phyloP scores from a whole-genome alignment of 2,113 vertebrate genomes.

The Pseudorectes ferrugineus region DNA sequence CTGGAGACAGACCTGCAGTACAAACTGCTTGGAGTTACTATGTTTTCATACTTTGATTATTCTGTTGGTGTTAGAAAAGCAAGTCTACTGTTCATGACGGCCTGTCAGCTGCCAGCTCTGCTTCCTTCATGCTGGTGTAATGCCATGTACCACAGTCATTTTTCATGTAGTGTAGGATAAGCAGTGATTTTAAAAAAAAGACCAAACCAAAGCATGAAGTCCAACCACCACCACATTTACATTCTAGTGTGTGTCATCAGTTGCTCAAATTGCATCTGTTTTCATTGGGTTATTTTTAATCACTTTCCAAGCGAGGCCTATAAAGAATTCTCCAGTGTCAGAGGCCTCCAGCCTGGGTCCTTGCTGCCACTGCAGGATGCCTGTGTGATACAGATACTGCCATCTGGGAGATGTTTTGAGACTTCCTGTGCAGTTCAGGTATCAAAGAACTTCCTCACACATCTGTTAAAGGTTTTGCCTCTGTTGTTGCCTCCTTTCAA shows the following conservation, averaged over 20 bases:
- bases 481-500: not conserved
- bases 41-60: not conserved
- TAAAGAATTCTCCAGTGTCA: not conserved
- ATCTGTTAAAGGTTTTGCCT: constrained; percentile 9
- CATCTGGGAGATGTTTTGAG: not conserved
- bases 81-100: not conserved
- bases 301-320: accelerated
- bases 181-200: not conserved
- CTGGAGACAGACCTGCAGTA: not conserved
- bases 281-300: not conserved
- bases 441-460: constrained; percentile 12
- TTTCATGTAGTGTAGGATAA: not conserved
- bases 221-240: not conserved
- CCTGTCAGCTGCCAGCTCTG: not conserved
- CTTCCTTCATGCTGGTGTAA: not conserved
- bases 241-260: not conserved
- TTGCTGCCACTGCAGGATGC: not conserved
- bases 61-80: not conserved
- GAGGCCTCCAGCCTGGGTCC: not conserved
- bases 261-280: not conserved
- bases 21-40: not conserved
- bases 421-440: not conserved
- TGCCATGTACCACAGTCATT: not conserved
- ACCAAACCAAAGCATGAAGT: not conserved
- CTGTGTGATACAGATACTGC: not conserved